Evolutionary conservation across 2,113 vertebrate species (phyloP).

Genomic region (Girardinichthys multiradiatus): DNA sequence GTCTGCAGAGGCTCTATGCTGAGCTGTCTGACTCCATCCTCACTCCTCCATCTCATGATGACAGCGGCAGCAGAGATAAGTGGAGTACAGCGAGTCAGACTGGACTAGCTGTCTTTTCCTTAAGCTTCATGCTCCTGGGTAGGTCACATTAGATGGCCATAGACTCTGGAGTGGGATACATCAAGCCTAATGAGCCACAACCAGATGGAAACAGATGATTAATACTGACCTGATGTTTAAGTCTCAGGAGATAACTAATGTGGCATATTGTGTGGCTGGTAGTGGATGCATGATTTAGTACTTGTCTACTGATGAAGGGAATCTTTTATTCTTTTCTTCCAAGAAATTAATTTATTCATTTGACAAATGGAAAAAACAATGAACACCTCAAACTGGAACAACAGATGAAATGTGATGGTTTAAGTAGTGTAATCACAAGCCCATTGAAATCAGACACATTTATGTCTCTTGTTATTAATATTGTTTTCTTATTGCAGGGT

Average conservation of each 20-base stretch:
- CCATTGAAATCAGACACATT: no score
- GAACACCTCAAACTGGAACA: no score
- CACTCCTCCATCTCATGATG: constrained; percentile 18
- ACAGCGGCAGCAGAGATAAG: constrained; percentile 57
- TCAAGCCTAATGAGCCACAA: constrained; percentile 56
- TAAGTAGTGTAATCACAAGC: no score
- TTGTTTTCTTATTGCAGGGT: no score
- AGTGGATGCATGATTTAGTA: constrained; percentile 19
- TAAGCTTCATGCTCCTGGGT: constrained; percentile 36
- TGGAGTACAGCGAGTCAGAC: constrained; percentile 30
- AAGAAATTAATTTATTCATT: no score
- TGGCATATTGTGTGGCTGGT: constrained; percentile 12
- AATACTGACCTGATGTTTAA: constrained; percentile 45
- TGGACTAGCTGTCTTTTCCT: constrained; percentile 50
- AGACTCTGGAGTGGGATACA: constrained; percentile 28
- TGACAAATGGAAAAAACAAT: no score
- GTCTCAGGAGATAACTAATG: constrained; percentile 38
- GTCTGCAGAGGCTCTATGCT: constrained; percentile 27
- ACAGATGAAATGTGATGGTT: no score
- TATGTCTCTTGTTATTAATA: no score
- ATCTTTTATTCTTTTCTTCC: not conserved
- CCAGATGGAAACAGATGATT: constrained; percentile 60
- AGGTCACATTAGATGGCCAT: constrained; percentile 43
- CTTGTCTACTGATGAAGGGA: not conserved
- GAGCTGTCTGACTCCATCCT: constrained; percentile 21